These are phyloP conservation scores for Asarcornis scutulata DNA, from an alignment of 2,113 vertebrate species.

Conservation along the genomic window DNA sequence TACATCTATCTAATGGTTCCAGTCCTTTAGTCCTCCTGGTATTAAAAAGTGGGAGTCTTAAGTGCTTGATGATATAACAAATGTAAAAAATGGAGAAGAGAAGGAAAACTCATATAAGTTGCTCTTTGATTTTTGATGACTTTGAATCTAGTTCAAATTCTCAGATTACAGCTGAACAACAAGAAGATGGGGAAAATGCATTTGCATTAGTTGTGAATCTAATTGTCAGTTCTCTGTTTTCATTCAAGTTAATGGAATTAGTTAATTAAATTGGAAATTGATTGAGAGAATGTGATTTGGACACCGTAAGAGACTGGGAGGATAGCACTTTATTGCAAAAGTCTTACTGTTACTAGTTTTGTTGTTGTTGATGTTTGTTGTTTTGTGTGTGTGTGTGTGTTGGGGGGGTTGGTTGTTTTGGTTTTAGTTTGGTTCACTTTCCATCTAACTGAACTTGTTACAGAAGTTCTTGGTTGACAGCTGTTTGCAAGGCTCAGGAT, in stretches of 20 bases:
- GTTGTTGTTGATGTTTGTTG: background rate
- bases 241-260: background rate
- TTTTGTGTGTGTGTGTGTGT: too few species aligned
- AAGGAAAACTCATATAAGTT: background rate
- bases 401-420: too few species aligned
- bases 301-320: background rate
- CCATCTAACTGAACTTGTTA: background rate
- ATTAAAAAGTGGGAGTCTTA: background rate
- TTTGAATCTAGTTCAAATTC: background rate
- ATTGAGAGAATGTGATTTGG: background rate
- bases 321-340: background rate
- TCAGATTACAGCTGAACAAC: background rate
- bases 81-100: background rate
- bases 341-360: background rate
- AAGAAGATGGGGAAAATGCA: background rate
- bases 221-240: background rate
- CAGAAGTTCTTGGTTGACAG: background rate
- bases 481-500: background rate
- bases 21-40: background rate
- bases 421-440: background rate
- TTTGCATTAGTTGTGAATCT: background rate
- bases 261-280: background rate
- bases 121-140: background rate
- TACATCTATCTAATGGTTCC: background rate
- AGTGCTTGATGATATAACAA: background rate